Conservation (phyloP, 2,888 invertebrate genomes). For the Heliconius hortense region DNA sequence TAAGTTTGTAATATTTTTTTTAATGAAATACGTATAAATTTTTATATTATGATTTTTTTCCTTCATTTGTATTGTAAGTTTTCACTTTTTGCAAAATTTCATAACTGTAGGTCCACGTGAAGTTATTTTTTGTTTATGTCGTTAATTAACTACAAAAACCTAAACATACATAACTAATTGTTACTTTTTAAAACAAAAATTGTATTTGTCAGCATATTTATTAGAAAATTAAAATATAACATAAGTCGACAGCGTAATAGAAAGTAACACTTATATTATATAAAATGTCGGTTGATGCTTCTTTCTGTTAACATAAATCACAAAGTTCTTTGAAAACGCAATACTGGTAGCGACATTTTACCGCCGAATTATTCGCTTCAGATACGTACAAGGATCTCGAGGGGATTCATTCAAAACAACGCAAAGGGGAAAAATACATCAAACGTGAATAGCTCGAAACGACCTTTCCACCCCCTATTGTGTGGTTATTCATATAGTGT, state of each 20-base stretch:
- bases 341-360: slow-evolving; percentile 28
- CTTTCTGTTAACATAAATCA: slow-evolving; percentile 19
- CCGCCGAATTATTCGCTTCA: slow-evolving; percentile 26
- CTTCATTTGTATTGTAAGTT: too few relatives aligned
- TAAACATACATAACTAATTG: background rate
- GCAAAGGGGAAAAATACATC: slow-evolving; percentile 28
- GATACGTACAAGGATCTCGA: slow-evolving; percentile 28
- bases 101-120: too few relatives aligned
- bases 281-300: slow-evolving; percentile 2
- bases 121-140: background rate
- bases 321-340: slow-evolving; percentile 24
- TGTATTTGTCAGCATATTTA: background rate
- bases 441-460: slow-evolving; percentile 27
- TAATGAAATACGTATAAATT: too few relatives aligned
- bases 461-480: slow-evolving; percentile 18
- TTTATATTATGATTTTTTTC: too few relatives aligned
- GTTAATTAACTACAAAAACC: background rate
- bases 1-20: too few relatives aligned
- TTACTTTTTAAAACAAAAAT: too few relatives aligned
- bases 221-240: background rate
- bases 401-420: slow-evolving; percentile 30
- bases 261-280: slow-evolving; percentile 5
- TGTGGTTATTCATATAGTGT: slow-evolving; percentile 25
- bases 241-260: background rate
- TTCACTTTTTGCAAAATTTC: too few relatives aligned